phyloP scores from a whole-genome alignment of 2,113 vertebrate genomes.

The Corvus moneduloides region DNA sequence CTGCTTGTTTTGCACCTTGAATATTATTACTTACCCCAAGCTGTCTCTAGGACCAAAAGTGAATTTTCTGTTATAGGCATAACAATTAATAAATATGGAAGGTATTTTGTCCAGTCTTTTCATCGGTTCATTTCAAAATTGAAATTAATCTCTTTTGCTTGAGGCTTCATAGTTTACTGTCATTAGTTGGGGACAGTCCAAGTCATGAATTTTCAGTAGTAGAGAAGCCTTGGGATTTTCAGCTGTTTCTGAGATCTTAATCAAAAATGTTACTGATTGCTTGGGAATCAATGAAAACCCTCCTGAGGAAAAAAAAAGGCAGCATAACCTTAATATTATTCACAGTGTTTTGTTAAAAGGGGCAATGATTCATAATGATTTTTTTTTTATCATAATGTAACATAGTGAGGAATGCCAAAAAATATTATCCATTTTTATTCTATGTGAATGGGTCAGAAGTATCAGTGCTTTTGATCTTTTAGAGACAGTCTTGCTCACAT shows the following conservation, averaged over 20 bases:
- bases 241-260: conserved; percentile 78
- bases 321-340: conserved; percentile 15
- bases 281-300: conserved; percentile 73
- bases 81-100: not conserved
- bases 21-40: not conserved
- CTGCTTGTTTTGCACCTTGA: not conserved
- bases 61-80: conserved; percentile 5
- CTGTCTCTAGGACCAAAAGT: not conserved
- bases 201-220: conserved; percentile 83
- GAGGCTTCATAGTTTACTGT: conserved; percentile 80
- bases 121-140: conserved; percentile 70
- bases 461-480: not conserved
- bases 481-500: not conserved
- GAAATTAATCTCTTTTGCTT: conserved; percentile 82
- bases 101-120: conserved; percentile 51
- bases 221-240: conserved; percentile 81
- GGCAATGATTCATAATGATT: not conserved
- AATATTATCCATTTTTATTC: not conserved
- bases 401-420: not conserved
- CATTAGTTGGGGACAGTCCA: conserved; percentile 80
- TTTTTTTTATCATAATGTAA: not conserved
- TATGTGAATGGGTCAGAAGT: not conserved
- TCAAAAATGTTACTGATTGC: conserved; percentile 72
- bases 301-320: conserved; percentile 18
- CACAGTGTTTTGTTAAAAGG: conserved; percentile 2